Evolutionary conservation across 2,113 vertebrate species (phyloP), one percentile per base, ranked within the genome.

Genomic region (Cavia porcellus): DNA sequence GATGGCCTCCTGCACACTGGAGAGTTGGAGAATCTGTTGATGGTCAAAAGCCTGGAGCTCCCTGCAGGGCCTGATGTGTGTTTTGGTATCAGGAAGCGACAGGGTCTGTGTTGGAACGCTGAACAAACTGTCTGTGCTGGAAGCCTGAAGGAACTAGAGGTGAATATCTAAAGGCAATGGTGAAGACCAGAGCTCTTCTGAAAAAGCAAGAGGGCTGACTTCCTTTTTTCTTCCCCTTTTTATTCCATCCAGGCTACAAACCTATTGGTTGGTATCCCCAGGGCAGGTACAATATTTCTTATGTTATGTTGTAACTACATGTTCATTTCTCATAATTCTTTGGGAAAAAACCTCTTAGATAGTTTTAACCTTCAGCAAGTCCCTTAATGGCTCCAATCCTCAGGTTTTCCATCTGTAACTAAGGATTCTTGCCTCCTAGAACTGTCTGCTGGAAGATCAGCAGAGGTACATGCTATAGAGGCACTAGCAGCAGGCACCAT

Each of bases 301-400:
- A 68, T 1, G 11, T 83, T 66, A 22, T 32, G 50, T 64, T 95
- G 7, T 80, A 89, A 89, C 14, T 92, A 38, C 15, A 15, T 55
- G 75, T 96, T 86, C 3, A 47, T 80, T 75, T 52, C 17, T 82
- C 32, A 35, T 70, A 32, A 80, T 70, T 90, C 17, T 82, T 96
- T 84, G 20, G 50, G 81, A 92, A 81, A 88, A 74, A 2, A 42
- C 55, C 15, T 66, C 72, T 70, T 82, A 70, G n/a, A 30, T 52
- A 38, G 75, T 55, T 32, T 13, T 28, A n/a, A 38, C 62, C 74
- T 89, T 72, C 45, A 77, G 25, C 10, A 47, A 24, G 35, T 92
- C 47, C 72, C 15, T 66, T 45, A 89, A 24, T 52, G 47, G 9
- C 28, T 74, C 30, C 45, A n/a, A 9, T 45, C 77, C 25, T 74